Percentiles rank a stretch among this genome's conserved stretches.
phyloP scores from a whole-genome alignment of 2,888 invertebrate species.

The Caenorhabditis sp. region DNA sequence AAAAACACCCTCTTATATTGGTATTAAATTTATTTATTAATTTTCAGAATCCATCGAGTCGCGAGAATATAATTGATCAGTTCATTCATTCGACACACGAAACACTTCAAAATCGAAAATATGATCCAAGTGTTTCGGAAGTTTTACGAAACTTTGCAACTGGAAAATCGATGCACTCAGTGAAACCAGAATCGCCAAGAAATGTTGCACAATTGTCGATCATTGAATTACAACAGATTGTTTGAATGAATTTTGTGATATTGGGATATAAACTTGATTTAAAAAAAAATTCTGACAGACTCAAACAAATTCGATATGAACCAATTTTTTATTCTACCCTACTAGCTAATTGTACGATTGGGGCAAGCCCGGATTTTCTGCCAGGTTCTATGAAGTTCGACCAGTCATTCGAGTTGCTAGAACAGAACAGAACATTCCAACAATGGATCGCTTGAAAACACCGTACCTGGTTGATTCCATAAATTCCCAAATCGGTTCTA shows the following conservation, averaged over 20 bases:
- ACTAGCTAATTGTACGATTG: no score
- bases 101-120: conserved; percentile 22
- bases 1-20: not conserved
- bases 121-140: conserved; percentile 28
- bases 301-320: no score
- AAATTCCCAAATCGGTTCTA: no score
- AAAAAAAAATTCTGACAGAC: no score
- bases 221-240: conserved; percentile 36
- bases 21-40: not conserved
- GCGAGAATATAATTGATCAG: conserved; percentile 27
- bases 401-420: no score
- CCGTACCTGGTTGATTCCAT: no score
- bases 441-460: no score
- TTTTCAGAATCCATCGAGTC: conserved; percentile 19
- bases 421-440: no score
- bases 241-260: conserved; percentile 14
- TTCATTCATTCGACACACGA: conserved; percentile 32
- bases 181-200: conserved; percentile 11
- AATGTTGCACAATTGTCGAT: conserved; percentile 29
- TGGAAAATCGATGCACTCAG: conserved; percentile 14
- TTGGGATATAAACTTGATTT: no score
- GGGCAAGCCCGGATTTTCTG: no score
- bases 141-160: conserved; percentile 21
- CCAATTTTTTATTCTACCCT: no score
- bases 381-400: no score